Conservation (phyloP, 53 echinoderm and acorn worm genomes). For the Paracentrotus lividus region DNA sequence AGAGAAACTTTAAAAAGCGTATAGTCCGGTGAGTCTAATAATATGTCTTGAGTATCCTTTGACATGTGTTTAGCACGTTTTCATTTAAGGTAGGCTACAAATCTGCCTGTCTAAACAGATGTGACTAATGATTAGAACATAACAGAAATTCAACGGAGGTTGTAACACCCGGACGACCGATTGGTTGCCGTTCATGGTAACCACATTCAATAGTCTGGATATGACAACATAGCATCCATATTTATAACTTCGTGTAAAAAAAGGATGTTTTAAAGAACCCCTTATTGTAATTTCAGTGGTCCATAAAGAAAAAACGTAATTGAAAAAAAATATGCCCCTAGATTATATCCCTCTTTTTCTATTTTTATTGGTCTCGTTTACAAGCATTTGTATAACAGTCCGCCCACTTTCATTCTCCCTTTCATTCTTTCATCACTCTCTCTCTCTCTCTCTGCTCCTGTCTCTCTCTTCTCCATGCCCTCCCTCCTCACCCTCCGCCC, state of each 20-base stretch:
- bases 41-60: no score
- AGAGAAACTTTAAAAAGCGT: no score
- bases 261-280: background rate
- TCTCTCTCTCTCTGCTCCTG: background rate
- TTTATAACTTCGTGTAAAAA: background rate
- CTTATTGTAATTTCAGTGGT: background rate
- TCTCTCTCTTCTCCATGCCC: background rate
- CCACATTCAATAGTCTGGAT: background rate
- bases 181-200: background rate
- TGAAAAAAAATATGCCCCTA: no score
- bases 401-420: no score
- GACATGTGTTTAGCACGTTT: no score
- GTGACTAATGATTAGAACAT: background rate
- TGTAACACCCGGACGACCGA: background rate
- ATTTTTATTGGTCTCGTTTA: no score
- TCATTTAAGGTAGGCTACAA: no score
- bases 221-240: background rate
- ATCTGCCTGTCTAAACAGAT: background rate
- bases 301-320: background rate
- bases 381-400: no score
- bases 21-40: no score
- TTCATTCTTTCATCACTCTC: background rate
- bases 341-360: no score
- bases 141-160: conserved; percentile 1
- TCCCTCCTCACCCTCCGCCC: background rate